Base-by-base conservation (phyloP, 2,797 vertebrate species). In the Mormyrops attenuatus region DNA sequence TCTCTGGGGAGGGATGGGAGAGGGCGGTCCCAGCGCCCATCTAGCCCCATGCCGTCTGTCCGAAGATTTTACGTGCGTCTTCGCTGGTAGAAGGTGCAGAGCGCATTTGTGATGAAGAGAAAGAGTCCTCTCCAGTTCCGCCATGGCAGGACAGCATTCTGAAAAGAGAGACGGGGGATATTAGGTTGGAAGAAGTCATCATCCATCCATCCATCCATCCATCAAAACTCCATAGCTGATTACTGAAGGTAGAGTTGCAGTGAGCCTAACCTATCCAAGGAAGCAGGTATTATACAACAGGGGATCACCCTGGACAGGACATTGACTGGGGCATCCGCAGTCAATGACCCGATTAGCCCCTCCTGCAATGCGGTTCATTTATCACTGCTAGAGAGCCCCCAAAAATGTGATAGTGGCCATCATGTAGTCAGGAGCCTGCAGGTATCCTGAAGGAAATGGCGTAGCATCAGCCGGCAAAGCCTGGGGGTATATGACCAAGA, bases 51-150 rank as follows among this genome's bases (percentile, higher is more conserved):
- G 26, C 13, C 88, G 49, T 13, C 20, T 5, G 17, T 63, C 63
- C 47, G n/a, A 60, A 13, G 93, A 15, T 90, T 95, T 89, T 94
- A 95, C 90, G 95, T 92, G 93, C 91, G 88, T 55, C 92, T 88
- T 2, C 90, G 92, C 88, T 92, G 90, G 90, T 95, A 95, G 52
- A 96, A 92, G 57, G 94, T 93, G 92, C 94, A 95, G 88, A 97
- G 92, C 0, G 94, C 94, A 90, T 96, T 95, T 3, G 92, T 91
- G 89, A 96, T 88, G 90, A 96, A 94, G 91, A 91, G 92, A 69
- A 96, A 44, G 87, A 97, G 89, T 38, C 93, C 95, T 47, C 94
- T 93, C 95, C 93, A 95, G 93, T 95, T 92, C 89, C 92, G 94
- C 95, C 94, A 95, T 50, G 90, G 93, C 26, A 92, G 94, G 69